phyloP scores from a whole-genome alignment of 2,888 invertebrate species.

The Leptinotarsa juncta region DNA sequence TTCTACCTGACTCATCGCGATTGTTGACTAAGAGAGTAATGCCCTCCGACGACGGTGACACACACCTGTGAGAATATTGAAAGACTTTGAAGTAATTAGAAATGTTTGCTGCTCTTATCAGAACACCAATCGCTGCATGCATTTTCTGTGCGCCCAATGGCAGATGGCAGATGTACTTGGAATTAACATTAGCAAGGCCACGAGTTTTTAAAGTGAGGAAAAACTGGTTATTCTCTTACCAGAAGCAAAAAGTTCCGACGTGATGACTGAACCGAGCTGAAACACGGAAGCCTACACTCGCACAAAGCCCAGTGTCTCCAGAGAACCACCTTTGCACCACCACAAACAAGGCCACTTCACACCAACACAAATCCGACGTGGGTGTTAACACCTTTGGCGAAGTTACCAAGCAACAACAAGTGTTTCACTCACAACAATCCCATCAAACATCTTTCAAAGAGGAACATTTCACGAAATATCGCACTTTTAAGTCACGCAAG shows the following conservation, averaged over 20 bases:
- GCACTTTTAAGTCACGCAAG: not conserved
- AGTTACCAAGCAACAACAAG: constrained; percentile 43
- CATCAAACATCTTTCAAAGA: constrained; percentile 2
- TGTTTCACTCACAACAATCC: constrained; percentile 41
- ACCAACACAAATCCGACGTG: constrained; percentile 29
- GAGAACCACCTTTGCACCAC: constrained; percentile 22
- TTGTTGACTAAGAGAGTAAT: constrained; percentile 8
- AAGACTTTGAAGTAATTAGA: not conserved
- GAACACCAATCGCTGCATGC: not conserved
- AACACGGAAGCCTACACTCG: not conserved
- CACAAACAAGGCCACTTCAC: constrained; percentile 26
- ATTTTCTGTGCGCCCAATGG: not conserved
- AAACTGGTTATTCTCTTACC: constrained; percentile 8
- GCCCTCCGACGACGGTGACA: not conserved
- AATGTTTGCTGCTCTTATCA: not conserved
- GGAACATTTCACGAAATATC: not conserved
- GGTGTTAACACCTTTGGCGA: constrained; percentile 32
- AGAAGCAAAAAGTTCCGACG: not conserved
- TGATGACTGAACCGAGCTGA: not conserved
- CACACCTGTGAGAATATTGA: not conserved
- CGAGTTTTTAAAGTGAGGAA: not conserved
- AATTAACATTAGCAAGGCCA: not conserved
- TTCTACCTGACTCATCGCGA: constrained; percentile 12
- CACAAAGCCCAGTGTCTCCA: not conserved
- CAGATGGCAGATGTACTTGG: not conserved